phyloP scores from a whole-genome alignment of 2,113 vertebrate genomes.

The Ictalurus punctatus region DNA sequence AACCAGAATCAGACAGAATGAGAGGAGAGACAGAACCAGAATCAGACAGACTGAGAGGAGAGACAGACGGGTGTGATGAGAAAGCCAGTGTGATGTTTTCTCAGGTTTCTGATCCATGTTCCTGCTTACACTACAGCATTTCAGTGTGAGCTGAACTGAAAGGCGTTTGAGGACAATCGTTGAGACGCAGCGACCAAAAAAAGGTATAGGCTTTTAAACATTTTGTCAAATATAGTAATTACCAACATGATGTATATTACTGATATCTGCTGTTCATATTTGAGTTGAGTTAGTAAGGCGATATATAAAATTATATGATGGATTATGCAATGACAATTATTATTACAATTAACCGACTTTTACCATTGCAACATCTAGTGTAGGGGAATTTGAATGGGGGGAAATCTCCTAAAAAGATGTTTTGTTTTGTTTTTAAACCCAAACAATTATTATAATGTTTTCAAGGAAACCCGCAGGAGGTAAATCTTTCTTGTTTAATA shows the following conservation, averaged over 20 bases:
- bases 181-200: background rate
- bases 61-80: background rate
- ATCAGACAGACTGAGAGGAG: background rate
- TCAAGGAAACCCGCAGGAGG: background rate
- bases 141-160: background rate
- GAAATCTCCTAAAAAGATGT: background rate
- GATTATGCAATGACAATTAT: background rate
- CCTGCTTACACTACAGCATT: background rate
- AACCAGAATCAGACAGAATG: no score
- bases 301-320: background rate
- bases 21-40: no score
- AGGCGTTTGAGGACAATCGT: background rate
- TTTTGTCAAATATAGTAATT: background rate
- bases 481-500: constrained; percentile 4
- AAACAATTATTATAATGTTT: background rate
- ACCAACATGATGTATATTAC: background rate
- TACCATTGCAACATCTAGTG: background rate
- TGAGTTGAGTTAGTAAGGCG: background rate
- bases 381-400: background rate
- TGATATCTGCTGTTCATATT: background rate
- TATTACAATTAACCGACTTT: background rate
- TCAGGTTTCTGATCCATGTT: background rate
- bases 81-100: background rate
- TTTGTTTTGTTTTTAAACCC: background rate
- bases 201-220: background rate